Conservation (phyloP, 2,113 vertebrate genomes). For the Grantiella picta region DNA sequence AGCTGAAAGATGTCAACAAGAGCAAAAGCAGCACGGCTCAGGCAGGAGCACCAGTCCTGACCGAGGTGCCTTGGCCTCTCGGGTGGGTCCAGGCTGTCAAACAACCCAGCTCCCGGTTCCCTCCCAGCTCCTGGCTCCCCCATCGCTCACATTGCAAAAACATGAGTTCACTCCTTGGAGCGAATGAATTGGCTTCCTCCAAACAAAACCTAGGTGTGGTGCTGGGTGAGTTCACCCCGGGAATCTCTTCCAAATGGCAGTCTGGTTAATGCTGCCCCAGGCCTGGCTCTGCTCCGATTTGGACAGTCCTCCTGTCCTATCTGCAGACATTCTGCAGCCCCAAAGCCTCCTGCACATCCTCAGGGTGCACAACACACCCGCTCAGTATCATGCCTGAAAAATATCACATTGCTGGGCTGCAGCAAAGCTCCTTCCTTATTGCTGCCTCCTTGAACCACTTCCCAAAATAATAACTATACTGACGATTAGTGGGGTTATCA, state of each 20-base stretch:
- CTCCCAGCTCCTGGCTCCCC: constrained; percentile 56
- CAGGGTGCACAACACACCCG: neutral
- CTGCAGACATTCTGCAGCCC: neutral
- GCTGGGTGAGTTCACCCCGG: constrained; percentile 52
- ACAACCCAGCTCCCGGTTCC: constrained; percentile 25
- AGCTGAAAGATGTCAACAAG: neutral
- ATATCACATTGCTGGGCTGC: neutral
- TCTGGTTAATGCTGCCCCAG: constrained; percentile 1
- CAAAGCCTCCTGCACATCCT: neutral
- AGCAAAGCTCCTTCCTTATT: neutral
- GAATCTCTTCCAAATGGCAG: constrained; percentile 47
- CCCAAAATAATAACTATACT: neutral
- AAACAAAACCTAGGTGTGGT: constrained; percentile 67
- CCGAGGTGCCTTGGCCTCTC: neutral
- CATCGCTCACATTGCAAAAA: constrained; percentile 26
- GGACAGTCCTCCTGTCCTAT: neutral
- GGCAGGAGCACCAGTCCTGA: neutral
- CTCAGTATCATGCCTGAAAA: neutral
- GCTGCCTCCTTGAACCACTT: neutral
- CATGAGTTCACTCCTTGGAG: constrained; percentile 65
- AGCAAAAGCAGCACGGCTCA: neutral
- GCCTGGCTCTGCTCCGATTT: neutral
- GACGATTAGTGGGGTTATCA: neutral
- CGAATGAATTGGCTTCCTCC: constrained; percentile 34
- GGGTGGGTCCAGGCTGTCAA: constrained; percentile 21